A percentile compares a stretch with the other conserved stretches of the same genome.
Conservation (phyloP, 2,113 vertebrate species). For the Tragelaphus strepsiceros region DNA sequence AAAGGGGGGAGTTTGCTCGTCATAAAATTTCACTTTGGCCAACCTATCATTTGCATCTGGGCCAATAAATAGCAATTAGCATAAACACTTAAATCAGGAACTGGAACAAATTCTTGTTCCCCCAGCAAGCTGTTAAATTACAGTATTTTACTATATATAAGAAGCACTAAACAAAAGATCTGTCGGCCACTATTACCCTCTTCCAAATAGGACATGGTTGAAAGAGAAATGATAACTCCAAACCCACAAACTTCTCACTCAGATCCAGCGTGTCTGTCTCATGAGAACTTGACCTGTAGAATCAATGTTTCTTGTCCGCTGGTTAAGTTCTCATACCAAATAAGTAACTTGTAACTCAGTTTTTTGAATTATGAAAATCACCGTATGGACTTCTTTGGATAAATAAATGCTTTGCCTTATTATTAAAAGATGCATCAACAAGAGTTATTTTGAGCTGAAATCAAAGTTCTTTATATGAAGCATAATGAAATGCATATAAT, state of each 20-base stretch:
- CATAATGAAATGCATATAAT: neutral
- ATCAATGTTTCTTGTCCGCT: neutral
- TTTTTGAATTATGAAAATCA: neutral
- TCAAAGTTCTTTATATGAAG: neutral
- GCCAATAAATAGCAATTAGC: slow-evolving; percentile 99
- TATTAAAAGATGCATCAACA: neutral
- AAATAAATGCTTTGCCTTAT: neutral
- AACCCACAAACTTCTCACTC: slow-evolving; percentile 36
- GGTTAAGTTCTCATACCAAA: neutral
- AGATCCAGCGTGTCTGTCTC: neutral
- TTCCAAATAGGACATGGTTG: slow-evolving; percentile 78
- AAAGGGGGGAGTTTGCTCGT: slow-evolving; percentile 99
- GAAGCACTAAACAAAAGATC: slow-evolving; percentile 82
- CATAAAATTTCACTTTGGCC: slow-evolving; percentile 99
- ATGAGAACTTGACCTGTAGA: neutral
- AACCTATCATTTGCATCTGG: slow-evolving; percentile 99
- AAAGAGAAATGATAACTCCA: slow-evolving; percentile 63
- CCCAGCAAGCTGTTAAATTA: slow-evolving; percentile 98
- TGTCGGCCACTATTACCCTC: slow-evolving; percentile 77
- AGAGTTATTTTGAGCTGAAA: neutral
- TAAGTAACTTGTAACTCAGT: neutral
- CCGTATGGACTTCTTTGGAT: neutral
- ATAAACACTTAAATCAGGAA: slow-evolving; percentile 99
- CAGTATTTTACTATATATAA: slow-evolving; percentile 87
- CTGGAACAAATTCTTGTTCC: slow-evolving; percentile 99